Percentiles rank a stretch among this genome's conserved stretches.
Evolutionary conservation across 1,140 invertebrate genomes (phyloP).

Genomic region (Adelges cooleyi): DNA sequence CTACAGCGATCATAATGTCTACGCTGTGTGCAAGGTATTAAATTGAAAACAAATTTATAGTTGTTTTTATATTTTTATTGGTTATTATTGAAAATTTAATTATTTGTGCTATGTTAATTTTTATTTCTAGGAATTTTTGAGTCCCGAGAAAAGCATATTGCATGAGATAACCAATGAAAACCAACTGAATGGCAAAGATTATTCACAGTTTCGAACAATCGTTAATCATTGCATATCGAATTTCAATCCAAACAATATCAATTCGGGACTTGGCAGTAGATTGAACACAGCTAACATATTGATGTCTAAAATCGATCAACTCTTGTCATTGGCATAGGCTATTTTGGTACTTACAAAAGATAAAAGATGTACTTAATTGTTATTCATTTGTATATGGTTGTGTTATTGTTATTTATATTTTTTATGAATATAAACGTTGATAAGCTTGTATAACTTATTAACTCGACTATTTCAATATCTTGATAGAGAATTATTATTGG

Average conservation of each 20-base stretch:
- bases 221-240: background rate
- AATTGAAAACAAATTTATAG: background rate
- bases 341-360: too few species aligned
- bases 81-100: too few species aligned
- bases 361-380: too few species aligned
- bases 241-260: background rate
- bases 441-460: too few species aligned
- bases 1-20: slow-evolving; percentile 1
- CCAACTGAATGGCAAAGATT: background rate
- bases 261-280: background rate
- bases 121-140: slow-evolving; percentile 10
- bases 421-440: too few species aligned
- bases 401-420: too few species aligned
- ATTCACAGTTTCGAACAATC: background rate
- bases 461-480: too few species aligned
- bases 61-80: background rate
- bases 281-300: background rate
- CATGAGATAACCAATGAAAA: background rate
- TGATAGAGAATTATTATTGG: too few species aligned
- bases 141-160: background rate
- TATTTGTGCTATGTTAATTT: background rate
- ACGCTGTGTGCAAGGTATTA: slow-evolving; percentile 6
- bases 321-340: too few species aligned
- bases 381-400: too few species aligned
- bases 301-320: too few species aligned